A percentile compares a stretch with the other conserved stretches of the same genome.
phyloP scores from a whole-genome alignment of 2,113 vertebrate species.

The Theropithecus gelada region DNA sequence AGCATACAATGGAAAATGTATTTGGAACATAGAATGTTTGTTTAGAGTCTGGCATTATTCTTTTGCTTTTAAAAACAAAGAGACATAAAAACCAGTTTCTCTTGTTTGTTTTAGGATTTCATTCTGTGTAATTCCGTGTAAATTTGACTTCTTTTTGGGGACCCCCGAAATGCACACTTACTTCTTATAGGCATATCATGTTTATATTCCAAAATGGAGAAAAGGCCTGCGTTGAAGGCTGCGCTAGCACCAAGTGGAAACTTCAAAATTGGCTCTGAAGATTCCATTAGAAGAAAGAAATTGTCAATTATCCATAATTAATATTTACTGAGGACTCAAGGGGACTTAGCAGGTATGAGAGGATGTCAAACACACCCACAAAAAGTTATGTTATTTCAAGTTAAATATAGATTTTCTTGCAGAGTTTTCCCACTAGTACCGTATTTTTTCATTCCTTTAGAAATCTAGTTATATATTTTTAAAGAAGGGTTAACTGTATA shows the following conservation, averaged over 20 bases:
- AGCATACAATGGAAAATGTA: not conserved
- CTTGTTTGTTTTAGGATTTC: not conserved
- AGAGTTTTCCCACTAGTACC: conserved; percentile 18
- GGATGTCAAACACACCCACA: conserved; percentile 33
- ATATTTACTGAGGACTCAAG: conserved; percentile 57
- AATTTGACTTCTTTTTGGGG: not conserved
- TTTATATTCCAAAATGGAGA: not conserved
- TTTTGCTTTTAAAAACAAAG: not conserved
- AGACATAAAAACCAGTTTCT: not conserved
- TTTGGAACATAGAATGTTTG: not conserved
- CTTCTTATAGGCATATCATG: not conserved
- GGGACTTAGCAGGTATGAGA: not conserved
- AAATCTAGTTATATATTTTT: conserved; percentile 74
- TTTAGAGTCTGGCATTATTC: not conserved
- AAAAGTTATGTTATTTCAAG: conserved; percentile 62
- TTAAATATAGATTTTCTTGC: conserved; percentile 64
- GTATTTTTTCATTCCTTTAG: conserved; percentile 71
- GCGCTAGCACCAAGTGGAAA: not conserved
- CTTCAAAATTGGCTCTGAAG: not conserved
- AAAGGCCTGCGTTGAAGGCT: not conserved
- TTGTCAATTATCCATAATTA: conserved; percentile 64
- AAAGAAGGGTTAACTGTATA: conserved; percentile 68
- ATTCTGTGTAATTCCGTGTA: not conserved
- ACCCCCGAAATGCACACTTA: not conserved
- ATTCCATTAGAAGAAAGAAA: conserved; percentile 37